Base-by-base conservation (phyloP, 2,113 vertebrate genomes). In the Promerops cafer region DNA sequence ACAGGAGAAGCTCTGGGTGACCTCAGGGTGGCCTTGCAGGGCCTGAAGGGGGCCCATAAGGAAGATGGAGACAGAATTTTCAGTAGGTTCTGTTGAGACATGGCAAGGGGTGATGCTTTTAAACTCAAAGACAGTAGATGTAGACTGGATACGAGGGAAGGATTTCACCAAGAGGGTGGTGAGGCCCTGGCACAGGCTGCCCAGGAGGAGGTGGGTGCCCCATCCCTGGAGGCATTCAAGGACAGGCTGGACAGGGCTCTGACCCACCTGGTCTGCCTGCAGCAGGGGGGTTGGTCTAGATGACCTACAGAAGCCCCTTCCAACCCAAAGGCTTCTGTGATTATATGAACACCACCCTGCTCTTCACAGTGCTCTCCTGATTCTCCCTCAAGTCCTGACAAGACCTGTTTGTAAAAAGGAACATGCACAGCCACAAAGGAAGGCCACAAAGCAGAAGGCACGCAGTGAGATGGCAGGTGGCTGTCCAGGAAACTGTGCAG, bases 1-100 rank as follows among this genome's bases (percentile, higher is more conserved):
- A 26, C 16, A 71, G 27, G 39, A 83, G 57, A 6, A 83, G 40
- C 82, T 64, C 1, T 28, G 82, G n/a, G 28, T 3, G 11, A 47
- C 1, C 59, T 47, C 59, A 23, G 0, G 2, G 59, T 2, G 28
- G 40, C 15, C 12, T 39, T 28, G 1, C 22, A 45, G 0, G 2
- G 2, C n/a, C 4, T 39, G 13, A 7, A n/a, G 18, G 22, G 13
- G 10, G 4, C 39, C 6, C 21, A 37, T 17, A 22, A 56, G 30
- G n/a, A 74, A 56, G 16, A 20, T 24, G 35, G 16, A 19, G 16
- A 65, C 14, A 40, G 35, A 40, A 12, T 11, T 47, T 65, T 23
- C 11, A 49, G n/a, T 4, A 47, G 31, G 13, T 3, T 14, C 56
- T 40, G 20, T 2, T 35, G 30, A n/a, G 31, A 49, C 6, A 31